Percentiles rank a stretch among this genome's conserved stretches.
These are phyloP conservation scores for Paramacrobiotus metropolitanus DNA, from an alignment of 1,140 invertebrate species.

Conservation along the genomic window DNA sequence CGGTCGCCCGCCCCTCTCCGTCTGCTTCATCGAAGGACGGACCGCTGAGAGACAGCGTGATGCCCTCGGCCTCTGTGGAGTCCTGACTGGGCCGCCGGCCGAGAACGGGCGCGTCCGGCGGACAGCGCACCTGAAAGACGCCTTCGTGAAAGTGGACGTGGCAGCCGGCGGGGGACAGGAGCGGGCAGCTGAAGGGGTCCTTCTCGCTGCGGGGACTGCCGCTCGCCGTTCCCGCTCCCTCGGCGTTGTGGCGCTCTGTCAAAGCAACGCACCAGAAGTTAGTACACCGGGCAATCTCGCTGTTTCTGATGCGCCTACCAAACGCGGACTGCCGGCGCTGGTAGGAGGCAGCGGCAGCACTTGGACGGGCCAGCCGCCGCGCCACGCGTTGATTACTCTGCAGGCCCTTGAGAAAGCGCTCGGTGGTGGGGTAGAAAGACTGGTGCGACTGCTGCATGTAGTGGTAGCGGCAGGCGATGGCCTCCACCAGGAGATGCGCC, in stretches of 20 bases:
- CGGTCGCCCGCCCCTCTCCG: slow-evolving; percentile 65
- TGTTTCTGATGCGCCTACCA: too few species aligned
- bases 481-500: neutral
- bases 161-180: too few species aligned
- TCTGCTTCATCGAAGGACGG: slow-evolving; percentile 40
- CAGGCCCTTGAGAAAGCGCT: neutral
- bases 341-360: neutral
- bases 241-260: neutral
- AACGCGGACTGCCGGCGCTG: neutral
- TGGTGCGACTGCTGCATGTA: neutral
- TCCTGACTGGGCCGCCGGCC: too few species aligned
- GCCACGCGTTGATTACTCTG: neutral
- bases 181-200: too few species aligned
- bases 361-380: neutral
- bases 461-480: neutral
- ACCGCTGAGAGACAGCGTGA: too few species aligned
- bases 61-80: too few species aligned
- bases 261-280: neutral
- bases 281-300: neutral
- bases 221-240: neutral
- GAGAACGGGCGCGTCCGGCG: too few species aligned
- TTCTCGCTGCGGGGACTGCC: too few species aligned
- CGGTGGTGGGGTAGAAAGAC: neutral
- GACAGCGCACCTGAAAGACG: neutral
- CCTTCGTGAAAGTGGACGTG: too few species aligned